Conservation (phyloP, 2,888 invertebrate genomes). For the Protodeltote pygarga region DNA sequence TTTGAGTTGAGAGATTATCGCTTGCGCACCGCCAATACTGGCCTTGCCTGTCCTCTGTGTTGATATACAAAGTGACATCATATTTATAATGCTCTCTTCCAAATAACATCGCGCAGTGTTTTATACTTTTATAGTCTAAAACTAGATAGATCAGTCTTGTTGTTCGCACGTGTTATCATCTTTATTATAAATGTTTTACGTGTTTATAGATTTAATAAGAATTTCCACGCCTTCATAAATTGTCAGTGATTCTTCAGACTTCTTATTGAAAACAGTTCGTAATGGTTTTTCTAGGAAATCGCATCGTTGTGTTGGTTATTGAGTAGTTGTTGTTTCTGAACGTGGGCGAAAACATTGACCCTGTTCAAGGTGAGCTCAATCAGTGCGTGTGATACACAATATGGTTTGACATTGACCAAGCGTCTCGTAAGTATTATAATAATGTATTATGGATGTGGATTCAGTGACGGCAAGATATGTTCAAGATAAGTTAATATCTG, state of each 20-base stretch:
- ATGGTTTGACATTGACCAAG: conserved; percentile 54
- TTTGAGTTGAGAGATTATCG: conserved; percentile 74
- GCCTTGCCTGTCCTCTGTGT: conserved; percentile 70
- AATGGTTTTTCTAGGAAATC: conserved; percentile 10
- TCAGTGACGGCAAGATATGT: background rate
- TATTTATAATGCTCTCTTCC: conserved; percentile 59
- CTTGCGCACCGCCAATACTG: conserved; percentile 60
- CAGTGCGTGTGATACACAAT: conserved; percentile 48
- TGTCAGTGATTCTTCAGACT: background rate
- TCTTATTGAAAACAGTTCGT: conserved; percentile 6
- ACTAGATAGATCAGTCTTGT: conserved; percentile 10
- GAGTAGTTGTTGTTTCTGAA: conserved; percentile 33
- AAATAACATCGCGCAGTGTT: conserved; percentile 53
- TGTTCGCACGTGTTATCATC: conserved; percentile 7
- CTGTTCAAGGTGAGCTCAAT: conserved; percentile 72
- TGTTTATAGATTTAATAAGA: no score
- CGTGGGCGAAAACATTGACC: conserved; percentile 76
- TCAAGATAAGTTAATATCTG: background rate
- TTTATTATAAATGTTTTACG: conserved; percentile 11
- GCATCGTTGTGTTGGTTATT: conserved; percentile 12
- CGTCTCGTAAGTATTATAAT: conserved; percentile 32
- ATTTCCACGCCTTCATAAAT: conserved; percentile 11
- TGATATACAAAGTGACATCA: conserved; percentile 79
- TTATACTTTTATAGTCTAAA: conserved; percentile 37
- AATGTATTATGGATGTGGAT: conserved; percentile 1